Evolutionary conservation across 37 sponge, comb jelly and placozoan genomes (phyloP).

Genomic region (Cladorhizidae sp.): DNA sequence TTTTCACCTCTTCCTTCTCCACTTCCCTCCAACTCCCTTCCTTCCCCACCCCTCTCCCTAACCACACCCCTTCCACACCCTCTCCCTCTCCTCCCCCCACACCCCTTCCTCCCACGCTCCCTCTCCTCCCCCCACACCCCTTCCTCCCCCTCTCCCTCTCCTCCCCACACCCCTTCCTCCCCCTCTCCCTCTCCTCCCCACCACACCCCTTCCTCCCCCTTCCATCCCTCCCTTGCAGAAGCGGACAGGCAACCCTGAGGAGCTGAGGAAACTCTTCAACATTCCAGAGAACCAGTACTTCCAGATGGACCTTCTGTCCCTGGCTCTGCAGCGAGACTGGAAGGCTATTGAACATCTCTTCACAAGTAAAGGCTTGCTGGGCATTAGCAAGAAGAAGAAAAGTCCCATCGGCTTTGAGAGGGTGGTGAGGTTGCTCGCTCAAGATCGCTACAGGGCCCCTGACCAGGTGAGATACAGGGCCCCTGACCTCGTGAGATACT

Average conservation of each 20-base stretch:
- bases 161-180: not conserved
- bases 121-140: not conserved
- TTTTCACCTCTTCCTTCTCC: not conserved
- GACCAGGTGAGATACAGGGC: not conserved
- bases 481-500: too few species aligned
- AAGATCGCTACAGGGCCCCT: constrained; percentile 16
- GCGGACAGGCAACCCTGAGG: constrained; percentile 25
- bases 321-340: constrained; percentile 34
- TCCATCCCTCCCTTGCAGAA: constrained; percentile 2
- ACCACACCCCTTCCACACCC: not conserved
- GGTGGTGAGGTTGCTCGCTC: constrained; percentile 26
- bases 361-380: constrained; percentile 60
- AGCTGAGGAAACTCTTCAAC: constrained; percentile 33
- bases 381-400: constrained; percentile 65
- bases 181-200: not conserved
- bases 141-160: not conserved
- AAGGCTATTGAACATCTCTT: constrained; percentile 34
- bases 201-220: not conserved
- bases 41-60: not conserved
- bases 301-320: constrained; percentile 33
- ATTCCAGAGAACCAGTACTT: constrained; percentile 64
- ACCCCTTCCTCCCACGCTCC: not conserved
- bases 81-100: not conserved
- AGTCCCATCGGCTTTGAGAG: constrained; percentile 65
- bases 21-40: not conserved